Conservation (phyloP, 2,113 vertebrate genomes). For the Sorex araneus region DNA sequence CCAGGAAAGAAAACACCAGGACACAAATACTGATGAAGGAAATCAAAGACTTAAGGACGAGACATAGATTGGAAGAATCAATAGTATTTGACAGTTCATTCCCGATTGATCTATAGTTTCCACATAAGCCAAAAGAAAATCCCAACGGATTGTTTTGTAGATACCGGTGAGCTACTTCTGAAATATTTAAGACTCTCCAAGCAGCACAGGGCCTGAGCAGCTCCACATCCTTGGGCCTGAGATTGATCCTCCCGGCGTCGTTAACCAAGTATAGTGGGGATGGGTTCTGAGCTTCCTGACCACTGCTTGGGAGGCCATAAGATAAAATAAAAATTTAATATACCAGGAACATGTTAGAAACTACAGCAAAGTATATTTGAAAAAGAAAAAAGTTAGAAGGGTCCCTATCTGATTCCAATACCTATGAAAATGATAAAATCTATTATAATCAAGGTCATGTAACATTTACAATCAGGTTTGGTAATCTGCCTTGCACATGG, state of each 20-base stretch:
- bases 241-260: no score
- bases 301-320: no score
- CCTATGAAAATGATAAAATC: not conserved
- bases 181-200: not conserved
- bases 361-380: conserved; percentile 29
- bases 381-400: not conserved
- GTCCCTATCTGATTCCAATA: not conserved
- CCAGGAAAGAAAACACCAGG: no score
- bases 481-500: no score
- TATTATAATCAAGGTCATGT: conserved; percentile 37
- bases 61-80: conserved; percentile 20
- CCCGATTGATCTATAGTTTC: not conserved
- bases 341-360: conserved; percentile 45
- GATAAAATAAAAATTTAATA: no score
- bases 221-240: no score
- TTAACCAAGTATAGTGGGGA: no score
- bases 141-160: not conserved
- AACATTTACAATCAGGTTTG: not conserved
- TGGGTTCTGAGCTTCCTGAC: no score
- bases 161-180: conserved; percentile 27
- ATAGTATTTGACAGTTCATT: not conserved
- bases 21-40: no score
- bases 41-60: no score
- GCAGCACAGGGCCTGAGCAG: no score
- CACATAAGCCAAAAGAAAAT: not conserved